Evolutionary conservation across 2,797 vertebrate species (phyloP), one percentile per base, ranked within the genome.

Genomic region (Monodelphis domestica): DNA sequence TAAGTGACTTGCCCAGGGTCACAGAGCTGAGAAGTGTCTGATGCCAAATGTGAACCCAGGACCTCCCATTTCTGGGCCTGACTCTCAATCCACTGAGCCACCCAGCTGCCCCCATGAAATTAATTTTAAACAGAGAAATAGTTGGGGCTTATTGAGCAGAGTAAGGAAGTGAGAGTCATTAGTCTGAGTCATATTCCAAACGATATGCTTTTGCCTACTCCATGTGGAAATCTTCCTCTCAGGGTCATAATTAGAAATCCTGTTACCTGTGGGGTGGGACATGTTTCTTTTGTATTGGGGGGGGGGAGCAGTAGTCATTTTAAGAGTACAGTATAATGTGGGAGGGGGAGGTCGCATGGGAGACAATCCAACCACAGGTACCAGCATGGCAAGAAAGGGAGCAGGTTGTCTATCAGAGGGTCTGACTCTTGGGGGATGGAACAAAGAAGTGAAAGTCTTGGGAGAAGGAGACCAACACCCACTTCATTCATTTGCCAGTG

Each of bases 111-210:
- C n/a, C n/a, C n/a, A n/a, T 94, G 91, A 95, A 63, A 95, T 92
- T 94, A 63, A 90, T 88, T 95, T 96, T 93, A 91, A 93, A 92
- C 0, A 54, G 50, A 30, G 54, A 87, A 93, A 93, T 1, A 24
- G 78, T 84, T 45, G 55, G 63, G 38, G 0, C 33, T 63, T 28
- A 91, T 57, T 59, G 91, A 55, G 84, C 28, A 78, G 10, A 33
- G 45, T 56, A 56, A 59, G 92, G 51, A 11, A 53, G 57, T 0
- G 17, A 0, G 1, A 54, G 24, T 28, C n/a, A 11, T n/a, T 30
- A 2, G 95, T 30, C 52, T 51, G 53, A 51, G 21, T 54, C 52
- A 52, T 53, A 52, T 52, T 28, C 29, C 52, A 88, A 88, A 33
- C 52, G 29, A 28, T 30, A n/a, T 11, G 33, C 14, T 91, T 45